Evolutionary conservation across 2,113 vertebrate species (phyloP).

Genomic region (Calidris pygmaea): DNA sequence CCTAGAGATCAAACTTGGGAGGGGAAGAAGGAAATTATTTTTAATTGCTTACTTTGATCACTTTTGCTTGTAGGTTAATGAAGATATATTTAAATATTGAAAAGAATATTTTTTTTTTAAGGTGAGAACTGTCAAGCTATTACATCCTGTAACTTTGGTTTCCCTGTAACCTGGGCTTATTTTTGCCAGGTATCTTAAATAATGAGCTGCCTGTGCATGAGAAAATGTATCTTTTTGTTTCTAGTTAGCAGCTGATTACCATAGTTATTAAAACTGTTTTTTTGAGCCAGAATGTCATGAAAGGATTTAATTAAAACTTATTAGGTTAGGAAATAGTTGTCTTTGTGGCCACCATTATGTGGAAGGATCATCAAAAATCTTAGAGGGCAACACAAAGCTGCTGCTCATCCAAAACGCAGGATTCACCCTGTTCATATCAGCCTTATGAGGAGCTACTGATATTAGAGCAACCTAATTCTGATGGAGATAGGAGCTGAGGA

Average conservation of each 20-base stretch:
- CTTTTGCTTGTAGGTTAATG: neutral
- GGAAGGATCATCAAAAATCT: neutral
- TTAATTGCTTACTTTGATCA: neutral
- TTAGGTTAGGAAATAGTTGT: neutral
- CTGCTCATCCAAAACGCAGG: neutral
- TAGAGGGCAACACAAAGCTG: neutral
- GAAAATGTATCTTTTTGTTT: neutral
- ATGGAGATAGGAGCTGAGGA: neutral
- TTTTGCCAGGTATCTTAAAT: neutral
- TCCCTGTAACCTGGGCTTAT: neutral
- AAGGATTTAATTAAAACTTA: neutral
- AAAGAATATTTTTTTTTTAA: neutral
- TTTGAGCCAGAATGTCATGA: neutral
- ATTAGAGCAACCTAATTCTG: neutral
- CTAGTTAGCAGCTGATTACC: neutral
- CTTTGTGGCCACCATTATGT: neutral
- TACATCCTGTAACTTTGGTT: neutral
- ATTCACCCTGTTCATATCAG: neutral
- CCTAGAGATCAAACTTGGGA: neutral
- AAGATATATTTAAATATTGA: neutral
- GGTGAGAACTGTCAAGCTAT: neutral
- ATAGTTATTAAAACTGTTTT: neutral
- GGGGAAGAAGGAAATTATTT: neutral
- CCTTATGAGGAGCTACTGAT: neutral
- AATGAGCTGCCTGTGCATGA: accelerated